Conservation (phyloP, 2,797 vertebrate species). For the Pampus argenteus region DNA sequence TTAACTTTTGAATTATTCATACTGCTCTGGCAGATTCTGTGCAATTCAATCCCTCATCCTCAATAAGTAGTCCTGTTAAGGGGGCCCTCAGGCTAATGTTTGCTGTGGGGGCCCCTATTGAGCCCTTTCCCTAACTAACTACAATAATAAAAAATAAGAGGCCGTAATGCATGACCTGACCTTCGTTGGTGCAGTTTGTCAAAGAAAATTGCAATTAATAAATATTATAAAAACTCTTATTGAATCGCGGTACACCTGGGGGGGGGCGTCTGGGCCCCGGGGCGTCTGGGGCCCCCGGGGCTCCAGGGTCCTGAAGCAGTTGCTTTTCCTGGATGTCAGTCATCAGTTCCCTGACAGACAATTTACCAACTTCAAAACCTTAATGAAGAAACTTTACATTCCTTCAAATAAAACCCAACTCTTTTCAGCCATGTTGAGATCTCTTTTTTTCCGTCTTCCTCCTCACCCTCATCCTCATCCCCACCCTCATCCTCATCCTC, state of each 20-base stretch:
- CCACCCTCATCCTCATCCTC: too few species aligned
- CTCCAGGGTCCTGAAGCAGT: background rate
- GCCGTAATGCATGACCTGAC: background rate
- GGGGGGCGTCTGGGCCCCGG: background rate
- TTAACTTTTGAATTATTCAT: background rate
- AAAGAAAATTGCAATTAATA: conserved; percentile 1
- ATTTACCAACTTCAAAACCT: conserved; percentile 6
- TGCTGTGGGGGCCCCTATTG: background rate
- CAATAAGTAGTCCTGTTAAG: background rate
- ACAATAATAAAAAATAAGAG: too few species aligned
- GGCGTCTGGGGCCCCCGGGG: background rate
- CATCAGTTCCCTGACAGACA: background rate
- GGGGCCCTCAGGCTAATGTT: background rate
- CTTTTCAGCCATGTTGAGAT: too few species aligned
- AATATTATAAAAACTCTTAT: background rate
- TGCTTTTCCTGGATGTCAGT: too few species aligned
- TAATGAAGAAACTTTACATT: background rate
- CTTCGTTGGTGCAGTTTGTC: background rate
- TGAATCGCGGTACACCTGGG: conserved; percentile 1
- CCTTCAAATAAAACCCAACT: background rate
- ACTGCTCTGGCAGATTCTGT: background rate
- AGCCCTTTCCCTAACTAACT: background rate
- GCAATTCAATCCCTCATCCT: too few species aligned
- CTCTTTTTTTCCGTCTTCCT: too few species aligned
- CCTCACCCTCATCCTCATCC: too few species aligned